These are phyloP conservation scores for Galleria mellonella DNA, from an alignment of 1,140 invertebrate genomes.

Conservation along the genomic window DNA sequence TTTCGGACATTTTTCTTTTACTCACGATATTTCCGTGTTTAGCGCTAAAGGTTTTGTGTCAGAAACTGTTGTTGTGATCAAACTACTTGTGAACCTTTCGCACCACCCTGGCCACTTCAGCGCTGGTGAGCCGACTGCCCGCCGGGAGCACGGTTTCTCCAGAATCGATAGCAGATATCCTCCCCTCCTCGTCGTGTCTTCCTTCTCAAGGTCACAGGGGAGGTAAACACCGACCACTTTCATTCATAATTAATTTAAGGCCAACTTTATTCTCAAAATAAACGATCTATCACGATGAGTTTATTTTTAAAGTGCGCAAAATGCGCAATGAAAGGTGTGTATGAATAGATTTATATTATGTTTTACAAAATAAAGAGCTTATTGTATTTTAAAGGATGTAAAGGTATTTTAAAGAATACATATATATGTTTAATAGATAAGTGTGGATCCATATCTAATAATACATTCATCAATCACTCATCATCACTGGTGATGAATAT, in stretches of 20 bases:
- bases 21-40: too few species aligned
- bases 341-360: too few species aligned
- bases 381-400: too few species aligned
- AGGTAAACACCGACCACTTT: constrained; percentile 56
- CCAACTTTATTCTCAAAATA: neutral
- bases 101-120: constrained; percentile 16
- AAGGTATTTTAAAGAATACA: neutral
- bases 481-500: neutral
- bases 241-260: constrained; percentile 31
- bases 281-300: neutral
- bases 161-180: constrained; percentile 28
- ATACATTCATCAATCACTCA: too few species aligned
- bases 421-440: too few species aligned
- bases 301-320: constrained; percentile 4
- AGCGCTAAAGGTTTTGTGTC: too few species aligned
- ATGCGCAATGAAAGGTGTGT: too few species aligned
- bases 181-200: constrained; percentile 23
- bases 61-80: constrained; percentile 13
- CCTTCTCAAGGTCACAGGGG: constrained; percentile 45
- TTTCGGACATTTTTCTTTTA: too few species aligned
- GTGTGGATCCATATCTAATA: too few species aligned
- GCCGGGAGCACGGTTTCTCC: constrained; percentile 22
- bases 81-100: constrained; percentile 21
- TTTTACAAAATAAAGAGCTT: too few species aligned
- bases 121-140: constrained; percentile 15